Evolutionary conservation across 2,113 vertebrate species (phyloP).

Genomic region (Trogon surrucura): DNA sequence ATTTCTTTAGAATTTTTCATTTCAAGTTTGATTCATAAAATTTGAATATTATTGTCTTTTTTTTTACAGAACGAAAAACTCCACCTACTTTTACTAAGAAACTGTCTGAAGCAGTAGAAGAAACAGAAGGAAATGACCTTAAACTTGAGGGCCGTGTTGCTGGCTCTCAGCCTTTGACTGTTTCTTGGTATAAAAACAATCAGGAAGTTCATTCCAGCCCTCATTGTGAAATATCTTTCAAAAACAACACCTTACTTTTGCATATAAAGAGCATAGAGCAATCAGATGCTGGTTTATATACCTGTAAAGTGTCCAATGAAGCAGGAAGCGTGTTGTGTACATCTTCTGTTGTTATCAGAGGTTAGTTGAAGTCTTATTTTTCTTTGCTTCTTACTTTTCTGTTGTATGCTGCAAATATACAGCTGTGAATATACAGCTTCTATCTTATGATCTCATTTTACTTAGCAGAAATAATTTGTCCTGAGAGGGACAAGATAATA

Average conservation of each 20-base stretch:
- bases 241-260: constrained; percentile 85
- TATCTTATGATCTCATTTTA: neutral
- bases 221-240: constrained; percentile 90
- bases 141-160: constrained; percentile 91
- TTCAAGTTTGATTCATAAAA: neutral
- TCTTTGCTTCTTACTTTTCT: neutral
- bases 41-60: constrained; percentile 10
- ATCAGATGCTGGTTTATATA: constrained; percentile 86
- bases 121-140: constrained; percentile 89
- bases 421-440: neutral
- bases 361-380: constrained; percentile 72
- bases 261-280: constrained; percentile 82
- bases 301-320: constrained; percentile 90
- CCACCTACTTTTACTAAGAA: constrained; percentile 95
- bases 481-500: neutral
- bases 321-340: constrained; percentile 86
- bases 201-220: constrained; percentile 83
- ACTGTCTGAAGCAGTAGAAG: constrained; percentile 88
- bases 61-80: constrained; percentile 87
- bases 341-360: constrained; percentile 86
- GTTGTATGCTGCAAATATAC: neutral
- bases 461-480: neutral
- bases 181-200: constrained; percentile 90
- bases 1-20: neutral
- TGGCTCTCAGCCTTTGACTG: constrained; percentile 90